Conservation (phyloP, 2,888 invertebrate genomes). For the Dynastes grantii region DNA sequence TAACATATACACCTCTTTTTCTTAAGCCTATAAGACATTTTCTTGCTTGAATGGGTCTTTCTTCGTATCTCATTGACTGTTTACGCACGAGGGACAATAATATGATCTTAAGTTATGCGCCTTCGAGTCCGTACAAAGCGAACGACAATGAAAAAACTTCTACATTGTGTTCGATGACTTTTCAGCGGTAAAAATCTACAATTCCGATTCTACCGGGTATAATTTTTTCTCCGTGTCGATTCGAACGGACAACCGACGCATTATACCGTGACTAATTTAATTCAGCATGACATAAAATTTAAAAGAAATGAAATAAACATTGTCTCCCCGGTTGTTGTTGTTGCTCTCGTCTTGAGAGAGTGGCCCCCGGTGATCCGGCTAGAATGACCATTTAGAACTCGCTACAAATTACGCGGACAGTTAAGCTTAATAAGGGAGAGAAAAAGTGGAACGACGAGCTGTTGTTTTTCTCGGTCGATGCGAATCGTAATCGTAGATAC, state of each 20-base stretch:
- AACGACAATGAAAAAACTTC: conserved; percentile 7
- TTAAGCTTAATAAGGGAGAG: conserved; percentile 37
- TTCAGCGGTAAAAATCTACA: conserved; percentile 22
- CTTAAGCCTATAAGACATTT: too few relatives aligned
- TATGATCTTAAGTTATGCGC: too few relatives aligned
- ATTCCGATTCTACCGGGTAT: conserved; percentile 19
- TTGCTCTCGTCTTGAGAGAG: background rate
- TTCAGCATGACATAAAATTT: conserved; percentile 46
- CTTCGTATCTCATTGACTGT: too few relatives aligned
- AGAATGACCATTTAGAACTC: conserved; percentile 29
- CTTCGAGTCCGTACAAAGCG: background rate
- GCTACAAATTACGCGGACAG: conserved; percentile 38
- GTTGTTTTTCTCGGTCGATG: background rate
- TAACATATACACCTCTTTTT: too few relatives aligned
- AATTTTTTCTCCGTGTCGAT: background rate
- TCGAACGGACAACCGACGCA: background rate
- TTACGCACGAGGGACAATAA: too few relatives aligned
- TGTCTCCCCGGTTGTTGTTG: conserved; percentile 16
- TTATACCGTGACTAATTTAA: conserved; percentile 34
- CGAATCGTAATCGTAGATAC: background rate
- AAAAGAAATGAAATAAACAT: conserved; percentile 46
- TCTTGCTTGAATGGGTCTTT: too few relatives aligned
- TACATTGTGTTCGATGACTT: conserved; percentile 16
- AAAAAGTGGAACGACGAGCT: conserved; percentile 28
- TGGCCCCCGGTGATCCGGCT: conserved; percentile 2